Base-by-base conservation (phyloP, 2,113 vertebrate genomes). In the Poecilia latipinna region DNA sequence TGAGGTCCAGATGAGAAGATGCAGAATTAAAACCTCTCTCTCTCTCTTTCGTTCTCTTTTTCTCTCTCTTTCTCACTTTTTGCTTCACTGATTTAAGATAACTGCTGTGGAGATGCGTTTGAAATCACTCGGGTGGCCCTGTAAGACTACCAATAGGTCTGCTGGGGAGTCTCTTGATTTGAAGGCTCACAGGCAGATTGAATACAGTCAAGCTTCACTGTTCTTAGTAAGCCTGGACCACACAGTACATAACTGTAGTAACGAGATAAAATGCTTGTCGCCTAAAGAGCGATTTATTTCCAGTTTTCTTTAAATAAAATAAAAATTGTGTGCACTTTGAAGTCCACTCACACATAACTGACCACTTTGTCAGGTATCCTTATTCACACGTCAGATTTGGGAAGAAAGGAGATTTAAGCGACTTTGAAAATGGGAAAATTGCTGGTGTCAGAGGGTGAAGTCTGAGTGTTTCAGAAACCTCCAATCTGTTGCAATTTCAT, bases 31-130 rank as follows among this genome's bases (percentile, higher is more conserved):
- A 89, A 83, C 68, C 70, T 79, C 15, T 17, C 42, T 44, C 4
- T 76, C 54, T 87, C 74, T 87, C 72, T 85, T 70, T 71, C 74
- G 85, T 71, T 71, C 39, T 42, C 1, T 12, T 13, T 42, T 12
- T 42, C 39, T 15, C 13, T 42, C 39, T 42, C 13, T 42, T 0
- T 42, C 39, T 72, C 63, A 84, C 76, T 89, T 72, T 86, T 71
- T 71, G 86, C 91, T 90, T 86, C 88, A 75, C 76, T 83, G 86
- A 60, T 88, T 91, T 85, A 63, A 85, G 91, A 90, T 91, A 90
- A 90, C 82, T 76, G 82, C 64, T 79, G 80, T 78, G 77, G 79
- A 90, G 86, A 69, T 83, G 80, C 83, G 80, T 82, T 86, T 82
- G 74, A 82, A 86, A 89, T 90, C 89, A 85, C 85, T 78, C 78